phyloP scores from a whole-genome alignment of 2,888 invertebrate genomes.

The Protodeltote pygarga region DNA sequence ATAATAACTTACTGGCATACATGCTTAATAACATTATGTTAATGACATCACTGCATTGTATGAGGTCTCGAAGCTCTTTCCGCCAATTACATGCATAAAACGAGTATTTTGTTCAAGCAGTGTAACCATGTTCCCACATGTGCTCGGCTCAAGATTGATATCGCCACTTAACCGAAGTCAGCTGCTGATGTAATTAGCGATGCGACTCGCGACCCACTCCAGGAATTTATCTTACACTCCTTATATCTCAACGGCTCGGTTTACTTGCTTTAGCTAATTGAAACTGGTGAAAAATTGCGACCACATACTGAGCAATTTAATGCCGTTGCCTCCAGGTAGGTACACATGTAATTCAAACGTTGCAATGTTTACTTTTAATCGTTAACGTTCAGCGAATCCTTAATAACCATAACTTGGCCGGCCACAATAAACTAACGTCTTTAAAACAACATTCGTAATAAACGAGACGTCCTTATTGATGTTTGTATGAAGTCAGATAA shows the following conservation, averaged over 20 bases:
- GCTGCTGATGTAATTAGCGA: conserved; percentile 78
- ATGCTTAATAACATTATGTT: conserved; percentile 33
- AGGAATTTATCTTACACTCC: conserved; percentile 56
- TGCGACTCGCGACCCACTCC: conserved; percentile 54
- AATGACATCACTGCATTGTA: conserved; percentile 35
- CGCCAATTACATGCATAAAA: conserved; percentile 51
- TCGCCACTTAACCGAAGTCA: conserved; percentile 71
- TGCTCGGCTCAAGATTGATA: conserved; percentile 71
- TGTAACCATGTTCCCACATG: conserved; percentile 61
- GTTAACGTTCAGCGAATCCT: conserved; percentile 35
- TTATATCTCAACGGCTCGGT: conserved; percentile 56
- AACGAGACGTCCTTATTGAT: conserved; percentile 38
- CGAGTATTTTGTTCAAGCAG: conserved; percentile 52
- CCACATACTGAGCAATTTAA: conserved; percentile 70
- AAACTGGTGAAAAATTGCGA: conserved; percentile 75
- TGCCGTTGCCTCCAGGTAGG: conserved; percentile 60
- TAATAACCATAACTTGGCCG: conserved; percentile 43
- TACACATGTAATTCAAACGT: conserved; percentile 48
- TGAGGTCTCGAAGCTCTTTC: conserved; percentile 34
- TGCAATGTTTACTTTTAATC: conserved; percentile 56
- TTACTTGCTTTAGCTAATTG: conserved; percentile 64
- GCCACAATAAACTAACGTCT: conserved; percentile 44
- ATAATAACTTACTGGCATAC: conserved; percentile 18
- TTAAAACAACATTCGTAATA: conserved; percentile 46
- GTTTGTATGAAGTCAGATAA: conserved; percentile 36